Percentiles rank a stretch among this genome's conserved stretches.
Conservation (phyloP, 2,113 vertebrate genomes). For the Globicephala melas region DNA sequence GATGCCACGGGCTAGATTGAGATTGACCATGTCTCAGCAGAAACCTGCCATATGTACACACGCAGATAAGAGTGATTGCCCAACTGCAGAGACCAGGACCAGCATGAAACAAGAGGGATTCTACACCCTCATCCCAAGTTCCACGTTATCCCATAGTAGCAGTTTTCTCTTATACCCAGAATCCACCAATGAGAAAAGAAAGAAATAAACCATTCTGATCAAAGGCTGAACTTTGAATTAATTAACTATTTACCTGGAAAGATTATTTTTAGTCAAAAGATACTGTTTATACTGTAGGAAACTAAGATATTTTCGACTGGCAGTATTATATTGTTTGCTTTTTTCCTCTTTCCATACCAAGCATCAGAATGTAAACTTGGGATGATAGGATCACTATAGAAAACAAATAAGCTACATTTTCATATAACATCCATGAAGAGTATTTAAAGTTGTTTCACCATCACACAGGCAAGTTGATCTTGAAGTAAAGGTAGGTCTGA, state of each 20-base stretch:
- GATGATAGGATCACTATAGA: background rate
- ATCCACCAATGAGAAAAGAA: background rate
- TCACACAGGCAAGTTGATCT: background rate
- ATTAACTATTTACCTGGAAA: background rate
- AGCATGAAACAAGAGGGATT: background rate
- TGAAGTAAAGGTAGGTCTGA: background rate
- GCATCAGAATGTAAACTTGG: background rate
- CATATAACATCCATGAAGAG: background rate
- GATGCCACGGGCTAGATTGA: background rate
- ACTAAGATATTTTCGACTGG: background rate
- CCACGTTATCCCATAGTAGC: rapidly evolving
- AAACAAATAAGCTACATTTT: background rate
- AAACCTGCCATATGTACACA: background rate
- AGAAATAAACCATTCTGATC: background rate
- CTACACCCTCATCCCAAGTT: background rate
- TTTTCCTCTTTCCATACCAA: background rate
- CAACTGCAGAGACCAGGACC: background rate
- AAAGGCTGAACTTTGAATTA: background rate
- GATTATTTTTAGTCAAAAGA: background rate
- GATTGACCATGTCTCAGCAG: background rate
- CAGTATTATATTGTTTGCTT: background rate
- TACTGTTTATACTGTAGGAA: background rate
- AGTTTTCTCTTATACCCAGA: background rate
- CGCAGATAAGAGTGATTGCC: background rate
- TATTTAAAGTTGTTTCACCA: background rate